phyloP scores from a whole-genome alignment of 2,797 vertebrate genomes.

The Pseudochaenichthys georgianus region DNA sequence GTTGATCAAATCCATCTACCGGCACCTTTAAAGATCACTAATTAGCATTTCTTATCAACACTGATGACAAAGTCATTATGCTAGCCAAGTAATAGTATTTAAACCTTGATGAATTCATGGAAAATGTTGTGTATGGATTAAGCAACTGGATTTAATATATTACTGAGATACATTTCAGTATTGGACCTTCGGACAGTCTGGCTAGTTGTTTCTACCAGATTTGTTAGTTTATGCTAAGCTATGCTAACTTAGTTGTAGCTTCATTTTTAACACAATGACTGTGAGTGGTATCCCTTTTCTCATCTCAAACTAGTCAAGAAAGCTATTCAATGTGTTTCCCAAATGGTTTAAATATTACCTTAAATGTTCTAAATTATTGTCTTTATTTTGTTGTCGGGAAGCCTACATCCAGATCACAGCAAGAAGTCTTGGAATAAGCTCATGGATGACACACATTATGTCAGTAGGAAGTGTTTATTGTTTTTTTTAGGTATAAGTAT shows the following conservation, averaged over 20 bases:
- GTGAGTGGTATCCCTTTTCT: not conserved
- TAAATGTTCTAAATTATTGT: not conserved
- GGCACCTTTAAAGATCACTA: too few species aligned
- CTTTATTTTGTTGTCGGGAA: not conserved
- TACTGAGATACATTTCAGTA: too few species aligned
- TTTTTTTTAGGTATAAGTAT: conserved; percentile 2
- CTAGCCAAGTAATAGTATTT: not conserved
- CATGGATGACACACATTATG: not conserved
- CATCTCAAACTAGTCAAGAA: not conserved
- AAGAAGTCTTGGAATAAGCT: not conserved
- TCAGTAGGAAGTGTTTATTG: conserved; percentile 9
- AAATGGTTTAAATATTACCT: not conserved
- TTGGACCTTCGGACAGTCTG: too few species aligned
- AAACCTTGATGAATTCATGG: not conserved
- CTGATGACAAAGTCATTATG: not conserved
- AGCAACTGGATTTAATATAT: too few species aligned
- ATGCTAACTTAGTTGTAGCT: not conserved
- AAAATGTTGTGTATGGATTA: too few species aligned
- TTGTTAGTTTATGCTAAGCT: conserved; percentile 1
- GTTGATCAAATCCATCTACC: too few species aligned
- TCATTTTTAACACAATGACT: too few species aligned
- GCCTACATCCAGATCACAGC: not conserved
- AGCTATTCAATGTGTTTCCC: not conserved
- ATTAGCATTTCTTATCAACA: too few species aligned
- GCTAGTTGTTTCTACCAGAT: not conserved